A percentile compares a stretch with the other conserved stretches of the same genome.
Conservation (phyloP, 2,888 invertebrate species). For the Tiliacea citrago region DNA sequence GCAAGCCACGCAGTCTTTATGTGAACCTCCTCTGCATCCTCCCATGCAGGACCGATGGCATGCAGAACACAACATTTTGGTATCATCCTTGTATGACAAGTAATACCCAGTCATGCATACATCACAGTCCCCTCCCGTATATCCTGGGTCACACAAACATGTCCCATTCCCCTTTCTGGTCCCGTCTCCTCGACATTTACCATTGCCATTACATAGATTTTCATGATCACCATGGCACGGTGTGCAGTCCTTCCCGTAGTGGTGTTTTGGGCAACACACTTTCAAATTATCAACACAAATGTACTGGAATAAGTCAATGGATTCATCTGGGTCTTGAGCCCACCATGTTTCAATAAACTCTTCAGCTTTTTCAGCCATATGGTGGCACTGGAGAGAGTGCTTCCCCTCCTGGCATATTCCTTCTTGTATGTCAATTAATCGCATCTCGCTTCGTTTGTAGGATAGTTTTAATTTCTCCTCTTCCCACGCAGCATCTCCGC, state of each 20-base stretch:
- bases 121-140: slow-evolving; percentile 94
- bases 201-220: slow-evolving; percentile 95
- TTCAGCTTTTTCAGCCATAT: slow-evolving; percentile 96
- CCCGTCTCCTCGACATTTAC: slow-evolving; percentile 95
- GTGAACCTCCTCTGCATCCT: slow-evolving; percentile 94
- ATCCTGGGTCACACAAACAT: slow-evolving; percentile 96
- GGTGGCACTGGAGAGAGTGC: slow-evolving; percentile 95
- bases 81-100: slow-evolving; percentile 93
- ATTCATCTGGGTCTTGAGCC: slow-evolving; percentile 90
- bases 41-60: slow-evolving; percentile 96
- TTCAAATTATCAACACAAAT: slow-evolving; percentile 95
- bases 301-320: slow-evolving; percentile 88
- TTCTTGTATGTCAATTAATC: slow-evolving; percentile 97
- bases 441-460: slow-evolving; percentile 96
- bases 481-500: slow-evolving; percentile 98
- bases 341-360: slow-evolving; percentile 97
- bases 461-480: slow-evolving; percentile 95
- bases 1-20: slow-evolving; percentile 91
- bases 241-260: slow-evolving; percentile 95
- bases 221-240: slow-evolving; percentile 94
- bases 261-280: slow-evolving; percentile 96
- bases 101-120: slow-evolving; percentile 94
- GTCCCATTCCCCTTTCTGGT: slow-evolving; percentile 98
- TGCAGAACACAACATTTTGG: slow-evolving; percentile 93
- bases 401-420: slow-evolving; percentile 94